phyloP scores from a whole-genome alignment of 2,113 vertebrate species.

The Gambusia holbrooki region DNA sequence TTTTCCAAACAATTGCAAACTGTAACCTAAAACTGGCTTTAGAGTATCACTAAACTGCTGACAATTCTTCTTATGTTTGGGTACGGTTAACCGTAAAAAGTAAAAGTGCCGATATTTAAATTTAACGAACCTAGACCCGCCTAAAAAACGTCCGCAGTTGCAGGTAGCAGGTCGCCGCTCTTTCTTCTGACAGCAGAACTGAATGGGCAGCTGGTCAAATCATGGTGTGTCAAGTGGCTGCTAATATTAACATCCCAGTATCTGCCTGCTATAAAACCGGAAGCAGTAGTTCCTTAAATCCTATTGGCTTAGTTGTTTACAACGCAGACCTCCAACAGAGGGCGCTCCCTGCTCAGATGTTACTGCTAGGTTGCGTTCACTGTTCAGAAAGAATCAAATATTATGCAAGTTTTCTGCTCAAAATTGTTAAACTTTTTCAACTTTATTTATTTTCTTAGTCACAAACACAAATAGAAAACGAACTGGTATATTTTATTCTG shows the following conservation, averaged over 20 bases:
- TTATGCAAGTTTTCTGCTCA: too few species aligned
- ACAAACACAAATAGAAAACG: too few species aligned
- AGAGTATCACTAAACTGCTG: too few species aligned
- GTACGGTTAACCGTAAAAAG: slow-evolving; percentile 43
- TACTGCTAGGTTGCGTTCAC: too few species aligned
- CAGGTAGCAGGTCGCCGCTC: background rate
- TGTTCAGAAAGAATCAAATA: too few species aligned
- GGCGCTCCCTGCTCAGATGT: slow-evolving; percentile 10
- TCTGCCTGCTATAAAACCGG: slow-evolving; percentile 59
- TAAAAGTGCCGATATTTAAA: slow-evolving; percentile 3
- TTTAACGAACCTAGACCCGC: slow-evolving; percentile 50
- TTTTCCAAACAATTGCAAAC: too few species aligned
- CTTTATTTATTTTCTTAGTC: too few species aligned
- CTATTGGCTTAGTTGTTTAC: slow-evolving; percentile 43
- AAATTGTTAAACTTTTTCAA: too few species aligned
- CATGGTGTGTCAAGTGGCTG: background rate
- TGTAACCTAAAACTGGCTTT: too few species aligned
- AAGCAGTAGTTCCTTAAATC: slow-evolving; percentile 56
- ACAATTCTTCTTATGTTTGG: slow-evolving; percentile 18
- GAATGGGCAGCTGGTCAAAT: slow-evolving; percentile 1
- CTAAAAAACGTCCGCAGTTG: slow-evolving; percentile 30
- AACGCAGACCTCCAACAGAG: background rate
- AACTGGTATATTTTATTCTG: too few species aligned
- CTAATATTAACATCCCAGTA: slow-evolving; percentile 20
- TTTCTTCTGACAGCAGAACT: slow-evolving; percentile 2